Evolutionary conservation across 2,888 invertebrate species (phyloP).

Genomic region (Drosophila anceps): DNA sequence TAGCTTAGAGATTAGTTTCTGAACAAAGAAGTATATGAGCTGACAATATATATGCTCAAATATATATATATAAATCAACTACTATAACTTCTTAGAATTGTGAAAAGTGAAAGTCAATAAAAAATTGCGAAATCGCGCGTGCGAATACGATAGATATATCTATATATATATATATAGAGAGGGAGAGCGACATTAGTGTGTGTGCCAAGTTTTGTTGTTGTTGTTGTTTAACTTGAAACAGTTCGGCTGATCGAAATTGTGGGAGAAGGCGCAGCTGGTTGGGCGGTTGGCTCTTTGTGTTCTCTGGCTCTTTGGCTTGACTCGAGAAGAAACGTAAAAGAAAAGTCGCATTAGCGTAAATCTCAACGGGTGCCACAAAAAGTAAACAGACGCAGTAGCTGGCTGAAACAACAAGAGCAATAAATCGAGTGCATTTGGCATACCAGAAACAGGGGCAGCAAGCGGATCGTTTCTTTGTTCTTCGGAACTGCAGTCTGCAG

Average conservation of each 20-base stretch:
- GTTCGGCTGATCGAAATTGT: constrained; percentile 25
- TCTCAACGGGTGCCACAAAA: constrained; percentile 43
- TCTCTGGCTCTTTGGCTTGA: constrained; percentile 23
- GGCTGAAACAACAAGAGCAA: constrained; percentile 31
- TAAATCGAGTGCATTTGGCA: constrained; percentile 55
- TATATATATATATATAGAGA: constrained; percentile 31
- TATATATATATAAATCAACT: constrained; percentile 10
- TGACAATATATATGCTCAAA: constrained; percentile 4
- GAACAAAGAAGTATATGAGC: constrained; percentile 19
- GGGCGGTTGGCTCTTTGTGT: constrained; percentile 58
- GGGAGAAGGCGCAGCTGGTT: constrained; percentile 20
- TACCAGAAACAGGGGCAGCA: constrained; percentile 36
- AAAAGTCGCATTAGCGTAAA: constrained; percentile 73
- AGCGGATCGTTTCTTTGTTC: constrained; percentile 51
- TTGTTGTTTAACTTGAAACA: constrained; percentile 49
- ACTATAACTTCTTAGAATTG: constrained; percentile 7
- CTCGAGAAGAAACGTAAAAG: constrained; percentile 51
- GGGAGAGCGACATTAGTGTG: constrained; percentile 3
- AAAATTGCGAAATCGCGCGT: constrained; percentile 77
- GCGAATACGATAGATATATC: constrained; percentile 41
- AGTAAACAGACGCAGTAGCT: constrained; percentile 46
- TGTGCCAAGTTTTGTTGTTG: constrained; percentile 40
- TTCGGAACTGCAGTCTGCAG: constrained; percentile 1
- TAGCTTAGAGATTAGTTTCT: constrained; percentile 1
- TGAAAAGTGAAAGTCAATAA: constrained; percentile 68